Evolutionary conservation across 2,113 vertebrate genomes (phyloP).

Genomic region (Bos indicus): DNA sequence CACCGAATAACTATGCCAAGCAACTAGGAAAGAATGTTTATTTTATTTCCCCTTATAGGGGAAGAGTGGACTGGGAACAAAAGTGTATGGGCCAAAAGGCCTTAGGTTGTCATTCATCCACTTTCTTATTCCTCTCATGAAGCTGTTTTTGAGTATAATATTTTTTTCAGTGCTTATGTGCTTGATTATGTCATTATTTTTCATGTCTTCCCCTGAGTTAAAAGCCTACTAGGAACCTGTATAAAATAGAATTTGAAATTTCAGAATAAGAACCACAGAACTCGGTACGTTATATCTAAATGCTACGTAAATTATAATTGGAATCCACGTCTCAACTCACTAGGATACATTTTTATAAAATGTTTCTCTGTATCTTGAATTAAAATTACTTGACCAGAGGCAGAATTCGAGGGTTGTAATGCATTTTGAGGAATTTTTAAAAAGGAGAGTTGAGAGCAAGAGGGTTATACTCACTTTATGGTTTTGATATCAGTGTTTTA

Average conservation of each 20-base stretch:
- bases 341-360: conserved; percentile 69
- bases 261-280: conserved; percentile 60
- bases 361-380: conserved; percentile 66
- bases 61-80: conserved; percentile 74
- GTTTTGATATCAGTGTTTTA: conserved; percentile 47
- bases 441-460: neutral
- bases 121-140: conserved; percentile 66
- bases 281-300: conserved; percentile 57
- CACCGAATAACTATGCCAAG: conserved; percentile 75
- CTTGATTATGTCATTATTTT: conserved; percentile 57
- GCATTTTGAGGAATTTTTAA: conserved; percentile 32
- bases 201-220: conserved; percentile 61
- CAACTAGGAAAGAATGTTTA: conserved; percentile 74
- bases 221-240: conserved; percentile 61
- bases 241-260: conserved; percentile 40
- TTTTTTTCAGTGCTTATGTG: conserved; percentile 56
- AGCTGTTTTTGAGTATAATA: conserved; percentile 44
- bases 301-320: conserved; percentile 64
- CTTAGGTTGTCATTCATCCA: conserved; percentile 56
- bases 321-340: conserved; percentile 54
- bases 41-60: conserved; percentile 78
- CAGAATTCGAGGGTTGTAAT: conserved; percentile 42
- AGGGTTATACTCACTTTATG: conserved; percentile 50
- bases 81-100: conserved; percentile 68
- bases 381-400: conserved; percentile 53